Conservation (phyloP, 2,113 vertebrate genomes). For the Paramormyrops kingsleyae region DNA sequence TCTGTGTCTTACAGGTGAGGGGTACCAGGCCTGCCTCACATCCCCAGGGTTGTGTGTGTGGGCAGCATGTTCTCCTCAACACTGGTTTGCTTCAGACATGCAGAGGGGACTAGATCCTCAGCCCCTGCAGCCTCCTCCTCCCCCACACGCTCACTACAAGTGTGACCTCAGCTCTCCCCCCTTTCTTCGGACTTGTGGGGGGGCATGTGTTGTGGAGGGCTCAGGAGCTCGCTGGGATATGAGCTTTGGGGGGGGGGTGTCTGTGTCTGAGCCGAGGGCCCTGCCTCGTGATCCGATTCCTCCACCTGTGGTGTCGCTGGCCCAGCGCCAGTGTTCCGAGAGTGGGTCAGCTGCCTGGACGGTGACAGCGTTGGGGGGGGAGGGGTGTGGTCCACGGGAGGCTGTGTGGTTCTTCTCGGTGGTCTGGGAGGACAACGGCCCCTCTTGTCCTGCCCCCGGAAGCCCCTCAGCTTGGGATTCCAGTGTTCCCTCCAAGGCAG, state of each 20-base stretch:
- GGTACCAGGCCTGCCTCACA: background rate
- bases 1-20: background rate
- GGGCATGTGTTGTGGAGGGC: background rate
- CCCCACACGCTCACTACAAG: background rate
- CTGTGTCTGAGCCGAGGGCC: background rate
- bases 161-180: background rate
- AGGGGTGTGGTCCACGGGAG: background rate
- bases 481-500: slow-evolving; percentile 82
- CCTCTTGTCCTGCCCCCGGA: slow-evolving; percentile 69
- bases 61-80: background rate
- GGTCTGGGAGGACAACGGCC: slow-evolving; percentile 59
- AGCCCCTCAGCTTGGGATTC: slow-evolving; percentile 71
- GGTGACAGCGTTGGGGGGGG: background rate
- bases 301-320: background rate
- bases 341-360: background rate
- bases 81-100: background rate
- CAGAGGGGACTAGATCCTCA: background rate
- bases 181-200: background rate
- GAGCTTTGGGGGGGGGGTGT: background rate
- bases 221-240: background rate
- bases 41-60: background rate
- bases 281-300: background rate
- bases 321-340: background rate
- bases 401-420: slow-evolving; percentile 25
- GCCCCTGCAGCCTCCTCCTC: background rate